These are phyloP conservation scores for Magallana ariakensis DNA, from an alignment of 1,140 invertebrate species.

Conservation along the genomic window DNA sequence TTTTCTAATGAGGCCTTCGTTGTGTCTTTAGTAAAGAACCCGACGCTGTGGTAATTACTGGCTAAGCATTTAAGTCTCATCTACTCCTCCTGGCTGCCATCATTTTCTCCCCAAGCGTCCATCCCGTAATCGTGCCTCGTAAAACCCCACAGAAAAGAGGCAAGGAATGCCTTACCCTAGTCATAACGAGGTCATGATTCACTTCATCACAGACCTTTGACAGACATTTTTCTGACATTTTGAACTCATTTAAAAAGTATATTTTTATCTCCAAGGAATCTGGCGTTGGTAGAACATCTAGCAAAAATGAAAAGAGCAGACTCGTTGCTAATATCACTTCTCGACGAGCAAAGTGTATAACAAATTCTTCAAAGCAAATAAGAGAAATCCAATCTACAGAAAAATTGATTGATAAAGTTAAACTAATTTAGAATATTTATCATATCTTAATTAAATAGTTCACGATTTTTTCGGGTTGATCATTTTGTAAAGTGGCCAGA, in stretches of 20 bases:
- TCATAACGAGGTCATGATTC: slow-evolving; percentile 19
- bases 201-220: background rate
- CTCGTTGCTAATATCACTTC: background rate
- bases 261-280: background rate
- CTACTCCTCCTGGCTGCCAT: background rate
- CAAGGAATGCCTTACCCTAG: background rate
- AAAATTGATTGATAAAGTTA: background rate
- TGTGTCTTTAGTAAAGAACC: background rate
- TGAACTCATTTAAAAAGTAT: slow-evolving; percentile 22
- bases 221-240: slow-evolving; percentile 1
- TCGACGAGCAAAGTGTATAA: no score
- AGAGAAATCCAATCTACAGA: background rate
- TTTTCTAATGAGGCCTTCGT: background rate
- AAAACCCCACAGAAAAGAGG: background rate
- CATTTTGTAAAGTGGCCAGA: no score
- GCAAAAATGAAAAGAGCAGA: background rate
- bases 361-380: background rate
- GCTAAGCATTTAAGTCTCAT: background rate
- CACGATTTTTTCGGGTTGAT: background rate
- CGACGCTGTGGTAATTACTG: background rate
- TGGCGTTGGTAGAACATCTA: background rate
- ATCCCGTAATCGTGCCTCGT: background rate
- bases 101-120: background rate
- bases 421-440: background rate
- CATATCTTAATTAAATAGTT: background rate